Percentiles rank a stretch among this genome's conserved stretches.
phyloP scores from a whole-genome alignment of 1,140 invertebrate genomes.

The Nasonia vitripennis region DNA sequence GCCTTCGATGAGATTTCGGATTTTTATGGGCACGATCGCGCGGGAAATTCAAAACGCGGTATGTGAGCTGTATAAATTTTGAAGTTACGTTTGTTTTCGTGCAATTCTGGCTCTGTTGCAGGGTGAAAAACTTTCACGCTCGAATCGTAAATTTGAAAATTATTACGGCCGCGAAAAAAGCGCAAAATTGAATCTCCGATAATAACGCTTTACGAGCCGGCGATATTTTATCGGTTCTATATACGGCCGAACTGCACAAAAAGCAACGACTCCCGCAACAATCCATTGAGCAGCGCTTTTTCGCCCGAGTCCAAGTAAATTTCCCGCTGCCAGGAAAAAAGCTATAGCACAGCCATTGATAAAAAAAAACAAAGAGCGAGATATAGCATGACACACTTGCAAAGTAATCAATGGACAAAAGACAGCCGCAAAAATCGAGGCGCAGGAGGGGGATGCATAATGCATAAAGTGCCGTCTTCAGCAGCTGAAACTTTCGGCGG shows the following conservation, averaged over 20 bases:
- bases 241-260: background rate
- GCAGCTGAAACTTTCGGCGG: background rate
- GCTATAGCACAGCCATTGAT: background rate
- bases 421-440: conserved; percentile 47
- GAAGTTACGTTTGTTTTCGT: too few relatives aligned
- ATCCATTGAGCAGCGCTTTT: background rate
- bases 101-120: too few relatives aligned
- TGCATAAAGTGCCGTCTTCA: conserved; percentile 14
- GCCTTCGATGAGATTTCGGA: background rate
- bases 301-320: background rate
- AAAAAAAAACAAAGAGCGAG: background rate
- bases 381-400: background rate
- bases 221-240: background rate
- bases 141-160: too few relatives aligned
- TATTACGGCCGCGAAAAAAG: background rate
- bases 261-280: background rate
- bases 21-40: too few relatives aligned
- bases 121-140: too few relatives aligned
- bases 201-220: background rate
- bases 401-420: conserved; percentile 15
- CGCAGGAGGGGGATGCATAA: conserved; percentile 29
- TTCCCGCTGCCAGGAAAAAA: background rate
- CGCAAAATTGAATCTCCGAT: background rate
- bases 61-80: too few relatives aligned
- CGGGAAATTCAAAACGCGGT: too few relatives aligned